Base-by-base conservation (phyloP, 1,140 invertebrate genomes). In the Cataglyphis hispanica region DNA sequence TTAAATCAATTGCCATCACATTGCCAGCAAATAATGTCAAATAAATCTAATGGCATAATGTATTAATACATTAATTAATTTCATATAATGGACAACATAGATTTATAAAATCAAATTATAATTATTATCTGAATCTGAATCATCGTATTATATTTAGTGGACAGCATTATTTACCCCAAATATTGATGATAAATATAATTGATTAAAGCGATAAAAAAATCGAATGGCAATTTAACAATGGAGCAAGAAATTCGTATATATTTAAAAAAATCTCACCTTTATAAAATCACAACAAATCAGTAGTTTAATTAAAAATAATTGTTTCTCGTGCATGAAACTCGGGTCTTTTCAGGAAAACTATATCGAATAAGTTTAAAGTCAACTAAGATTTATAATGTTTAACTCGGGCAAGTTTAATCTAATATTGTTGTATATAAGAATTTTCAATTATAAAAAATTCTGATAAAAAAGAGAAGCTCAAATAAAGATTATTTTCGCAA, bases 401-500 rank as follows among this genome's bases (percentile, higher is more conserved):
- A 34, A 22, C 27, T 50, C 27, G 11, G 10, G 22, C 27, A 69
- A 53, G 53, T 19, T 85, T 56, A 27, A 40, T 13, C 25, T n/a
- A n/a, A n/a, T n/a, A 43, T 70, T 83, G 31, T 70, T 34, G 56
- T 70, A 64, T 7, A 13, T 72, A 74, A 70, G 61, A 37, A 61
- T 40, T 43, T 67, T 80, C 60, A 27, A 40, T 43, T 22, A 11
- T n/a, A 46, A 69, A 19, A 1, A 43, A 53, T 13, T 50, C 58
- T 70, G 72, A 86, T 86, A 77, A 22, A 60, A 11, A 50, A 40
- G 34, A 74, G 43, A 43, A 86, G 70, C 46, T 67, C 72, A 27
- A 69, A 50, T 56, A 69, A 46, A 75, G 77, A 90, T 90, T 90
- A 90, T 88, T 90, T 80, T 90, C 84, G 78, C 89, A 84, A 74